Conservation (phyloP, 2,113 vertebrate species). For the Rhinolophus sinicus region DNA sequence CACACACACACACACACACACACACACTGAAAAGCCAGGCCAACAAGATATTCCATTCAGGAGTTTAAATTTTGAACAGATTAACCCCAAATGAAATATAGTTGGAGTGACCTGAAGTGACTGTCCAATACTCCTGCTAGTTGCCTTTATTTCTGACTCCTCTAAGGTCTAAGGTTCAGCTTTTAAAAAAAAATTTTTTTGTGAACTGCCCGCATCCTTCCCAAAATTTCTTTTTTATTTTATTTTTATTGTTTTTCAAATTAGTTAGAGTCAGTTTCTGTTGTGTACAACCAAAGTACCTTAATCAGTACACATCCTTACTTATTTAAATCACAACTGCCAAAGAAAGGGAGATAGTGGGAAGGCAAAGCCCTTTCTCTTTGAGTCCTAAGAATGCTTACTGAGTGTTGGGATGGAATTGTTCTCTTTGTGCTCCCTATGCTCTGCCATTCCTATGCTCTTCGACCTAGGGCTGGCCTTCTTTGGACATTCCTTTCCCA, state of each 20-base stretch:
- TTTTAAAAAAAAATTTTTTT: not conserved
- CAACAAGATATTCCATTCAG: not conserved
- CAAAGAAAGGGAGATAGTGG: not conserved
- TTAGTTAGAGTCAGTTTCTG: not conserved
- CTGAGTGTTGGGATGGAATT: not conserved
- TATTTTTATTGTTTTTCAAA: not conserved
- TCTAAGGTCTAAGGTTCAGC: not conserved
- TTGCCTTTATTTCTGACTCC: not conserved
- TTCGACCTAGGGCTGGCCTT: not conserved
- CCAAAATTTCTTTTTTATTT: not conserved
- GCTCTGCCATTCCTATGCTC: not conserved
- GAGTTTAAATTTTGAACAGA: not conserved
- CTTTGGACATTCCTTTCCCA: not conserved
- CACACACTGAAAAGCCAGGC: not conserved
- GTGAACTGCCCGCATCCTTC: not conserved
- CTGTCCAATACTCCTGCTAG: not conserved
- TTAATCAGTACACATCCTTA: not conserved
- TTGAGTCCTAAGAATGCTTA: not conserved
- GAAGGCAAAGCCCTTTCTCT: not conserved
- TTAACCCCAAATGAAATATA: not conserved
- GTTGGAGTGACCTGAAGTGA: not conserved
- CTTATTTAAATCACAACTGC: conserved; percentile 31
- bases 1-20: too few species aligned
- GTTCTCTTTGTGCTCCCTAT: not conserved
- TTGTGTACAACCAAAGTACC: conserved; percentile 27